These are phyloP conservation scores for Paracanthobrama guichenoti DNA, from an alignment of 2,113 vertebrate species.

Conservation along the genomic window DNA sequence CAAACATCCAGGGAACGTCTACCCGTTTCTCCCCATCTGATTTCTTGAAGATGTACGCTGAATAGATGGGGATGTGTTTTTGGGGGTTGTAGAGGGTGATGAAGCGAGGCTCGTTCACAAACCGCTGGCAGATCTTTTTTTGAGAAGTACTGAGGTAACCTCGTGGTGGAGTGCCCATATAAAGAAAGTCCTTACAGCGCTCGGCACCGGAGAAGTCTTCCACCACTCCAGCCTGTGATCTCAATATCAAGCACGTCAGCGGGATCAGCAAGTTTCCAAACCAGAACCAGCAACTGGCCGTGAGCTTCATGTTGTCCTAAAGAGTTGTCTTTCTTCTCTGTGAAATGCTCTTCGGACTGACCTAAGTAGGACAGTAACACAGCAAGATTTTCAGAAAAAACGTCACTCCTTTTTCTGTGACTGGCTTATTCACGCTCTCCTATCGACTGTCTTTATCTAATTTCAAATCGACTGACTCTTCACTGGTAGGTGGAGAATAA, in stretches of 20 bases:
- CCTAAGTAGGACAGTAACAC: too few species aligned
- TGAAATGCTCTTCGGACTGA: background rate
- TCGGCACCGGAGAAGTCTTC: conserved; percentile 68
- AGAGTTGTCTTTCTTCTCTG: background rate
- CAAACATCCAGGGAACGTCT: conserved; percentile 76
- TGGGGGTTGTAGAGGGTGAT: conserved; percentile 69
- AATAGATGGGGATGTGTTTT: conserved; percentile 69
- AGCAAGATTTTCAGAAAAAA: background rate
- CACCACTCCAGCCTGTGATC: conserved; percentile 61
- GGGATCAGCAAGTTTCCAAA: background rate
- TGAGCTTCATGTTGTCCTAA: conserved; percentile 44
- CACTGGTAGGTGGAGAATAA: conserved; percentile 24
- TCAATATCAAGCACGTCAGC: conserved; percentile 43
- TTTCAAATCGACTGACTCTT: background rate
- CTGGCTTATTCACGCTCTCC: background rate
- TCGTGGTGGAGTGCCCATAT: conserved; percentile 70
- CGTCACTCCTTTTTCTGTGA: background rate
- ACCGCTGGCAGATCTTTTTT: conserved; percentile 72
- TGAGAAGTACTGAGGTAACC: conserved; percentile 65
- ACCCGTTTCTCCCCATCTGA: conserved; percentile 71
- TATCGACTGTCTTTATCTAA: background rate
- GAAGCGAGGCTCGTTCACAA: conserved; percentile 66
- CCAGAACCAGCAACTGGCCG: conserved; percentile 16
- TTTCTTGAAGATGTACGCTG: conserved; percentile 73
- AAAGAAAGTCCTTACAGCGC: conserved; percentile 71